Evolutionary conservation across 2,888 invertebrate species (phyloP).

Genomic region (Drosophila kuntzei): DNA sequence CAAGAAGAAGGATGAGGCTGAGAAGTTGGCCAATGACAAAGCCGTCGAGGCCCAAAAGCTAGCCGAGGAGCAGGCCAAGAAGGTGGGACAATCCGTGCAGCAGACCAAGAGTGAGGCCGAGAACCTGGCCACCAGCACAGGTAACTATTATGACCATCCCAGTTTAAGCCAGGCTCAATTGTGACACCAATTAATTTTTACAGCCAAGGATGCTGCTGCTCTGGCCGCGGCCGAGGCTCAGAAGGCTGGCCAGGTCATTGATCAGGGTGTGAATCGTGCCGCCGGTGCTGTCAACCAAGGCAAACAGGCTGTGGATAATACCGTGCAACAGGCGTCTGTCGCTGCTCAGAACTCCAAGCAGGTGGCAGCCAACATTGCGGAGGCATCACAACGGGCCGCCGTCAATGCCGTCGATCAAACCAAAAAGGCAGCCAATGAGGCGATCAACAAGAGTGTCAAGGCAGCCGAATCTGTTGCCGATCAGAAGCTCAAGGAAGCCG

Average conservation of each 20-base stretch:
- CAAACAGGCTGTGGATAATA: constrained; percentile 77
- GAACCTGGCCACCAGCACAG: constrained; percentile 86
- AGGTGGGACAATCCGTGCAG: constrained; percentile 88
- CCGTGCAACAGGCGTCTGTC: constrained; percentile 75
- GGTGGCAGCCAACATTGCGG: constrained; percentile 83
- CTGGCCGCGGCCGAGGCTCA: constrained; percentile 82
- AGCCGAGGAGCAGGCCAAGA: constrained; percentile 88
- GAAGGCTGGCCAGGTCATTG: constrained; percentile 84
- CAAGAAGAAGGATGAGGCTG: constrained; percentile 90
- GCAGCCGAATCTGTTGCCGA: constrained; percentile 86
- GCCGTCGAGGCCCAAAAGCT: constrained; percentile 88
- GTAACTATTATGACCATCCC: constrained; percentile 56
- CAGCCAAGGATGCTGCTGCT: constrained; percentile 85
- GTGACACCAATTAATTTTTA: neutral
- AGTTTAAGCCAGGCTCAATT: neutral
- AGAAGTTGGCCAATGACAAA: constrained; percentile 88
- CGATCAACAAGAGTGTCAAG: constrained; percentile 86
- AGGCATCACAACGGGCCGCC: constrained; percentile 84
- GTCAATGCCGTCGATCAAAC: constrained; percentile 85
- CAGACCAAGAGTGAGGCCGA: constrained; percentile 87
- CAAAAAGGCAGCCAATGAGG: constrained; percentile 86
- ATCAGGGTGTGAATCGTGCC: constrained; percentile 82
- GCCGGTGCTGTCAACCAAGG: constrained; percentile 79
- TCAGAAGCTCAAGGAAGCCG: constrained; percentile 86
- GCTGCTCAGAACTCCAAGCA: constrained; percentile 83